A percentile compares a stretch with the other conserved stretches of the same genome.
phyloP scores from a whole-genome alignment of 1,140 invertebrate species.

The Scaptomyza montana region DNA sequence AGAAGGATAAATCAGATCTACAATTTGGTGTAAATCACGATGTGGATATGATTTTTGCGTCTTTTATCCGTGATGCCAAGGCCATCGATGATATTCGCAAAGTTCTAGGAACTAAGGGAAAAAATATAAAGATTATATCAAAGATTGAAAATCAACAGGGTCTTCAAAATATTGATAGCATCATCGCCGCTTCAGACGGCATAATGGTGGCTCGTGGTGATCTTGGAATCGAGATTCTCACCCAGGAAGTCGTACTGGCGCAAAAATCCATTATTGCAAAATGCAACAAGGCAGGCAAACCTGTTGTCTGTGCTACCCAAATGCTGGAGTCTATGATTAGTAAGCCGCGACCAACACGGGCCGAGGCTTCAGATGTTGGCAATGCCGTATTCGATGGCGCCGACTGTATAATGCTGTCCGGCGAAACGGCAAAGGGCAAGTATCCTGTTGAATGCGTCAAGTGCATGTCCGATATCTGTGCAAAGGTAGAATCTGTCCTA shows the following conservation, averaged over 20 bases:
- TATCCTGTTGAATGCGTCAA: constrained; percentile 90
- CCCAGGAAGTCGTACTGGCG: constrained; percentile 98
- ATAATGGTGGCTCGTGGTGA: constrained; percentile 99
- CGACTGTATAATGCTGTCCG: constrained; percentile 98
- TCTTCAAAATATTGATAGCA: constrained; percentile 96
- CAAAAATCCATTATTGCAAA: constrained; percentile 97
- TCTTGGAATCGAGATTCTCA: constrained; percentile 97
- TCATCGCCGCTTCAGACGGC: constrained; percentile 95
- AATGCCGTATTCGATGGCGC: constrained; percentile 98
- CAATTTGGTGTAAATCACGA: constrained; percentile 96
- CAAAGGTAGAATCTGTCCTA: constrained; percentile 54
- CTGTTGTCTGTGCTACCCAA: constrained; percentile 98
- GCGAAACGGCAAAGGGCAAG: constrained; percentile 98
- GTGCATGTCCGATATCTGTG: constrained; percentile 56
- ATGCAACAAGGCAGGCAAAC: constrained; percentile 96
- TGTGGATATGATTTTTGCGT: constrained; percentile 99
- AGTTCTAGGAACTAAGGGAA: constrained; percentile 95
- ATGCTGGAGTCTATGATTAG: constrained; percentile 99
- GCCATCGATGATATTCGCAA: constrained; percentile 94
- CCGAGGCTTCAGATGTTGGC: constrained; percentile 98
- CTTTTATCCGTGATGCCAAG: constrained; percentile 96
- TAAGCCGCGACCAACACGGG: constrained; percentile 96
- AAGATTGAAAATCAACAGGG: constrained; percentile 99
- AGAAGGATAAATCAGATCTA: constrained; percentile 97
- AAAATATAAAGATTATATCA: constrained; percentile 96